These are phyloP conservation scores for Saxidomus purpurata DNA, from an alignment of 1,140 invertebrate genomes.

Conservation along the genomic window DNA sequence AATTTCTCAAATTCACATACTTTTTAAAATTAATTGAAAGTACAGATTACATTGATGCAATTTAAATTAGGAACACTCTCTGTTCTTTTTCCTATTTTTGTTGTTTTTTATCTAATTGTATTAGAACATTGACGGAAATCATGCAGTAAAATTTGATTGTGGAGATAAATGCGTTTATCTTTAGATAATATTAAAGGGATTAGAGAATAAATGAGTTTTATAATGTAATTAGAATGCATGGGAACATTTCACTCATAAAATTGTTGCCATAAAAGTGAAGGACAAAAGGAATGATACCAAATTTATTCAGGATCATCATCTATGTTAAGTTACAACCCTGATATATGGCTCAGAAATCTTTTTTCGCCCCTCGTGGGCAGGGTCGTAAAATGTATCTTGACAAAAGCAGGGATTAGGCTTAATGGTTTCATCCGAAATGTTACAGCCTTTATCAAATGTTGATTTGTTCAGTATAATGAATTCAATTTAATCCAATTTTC, in stretches of 20 bases:
- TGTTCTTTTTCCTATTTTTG: too few species aligned
- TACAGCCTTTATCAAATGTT: constrained; percentile 28
- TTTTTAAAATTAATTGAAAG: not conserved
- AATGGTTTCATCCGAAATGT: not conserved
- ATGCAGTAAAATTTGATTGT: constrained; percentile 12
- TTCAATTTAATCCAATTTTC: not conserved
- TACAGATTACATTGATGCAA: not conserved
- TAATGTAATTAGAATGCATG: constrained; percentile 40
- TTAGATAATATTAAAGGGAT: constrained; percentile 6
- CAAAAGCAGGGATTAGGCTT: not conserved
- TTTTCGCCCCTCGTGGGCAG: not conserved
- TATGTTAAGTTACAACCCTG: constrained; percentile 6
- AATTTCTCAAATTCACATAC: too few species aligned
- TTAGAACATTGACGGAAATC: constrained; percentile 14
- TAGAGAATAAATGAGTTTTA: constrained; percentile 6
- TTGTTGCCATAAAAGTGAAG: not conserved
- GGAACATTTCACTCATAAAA: constrained; percentile 26
- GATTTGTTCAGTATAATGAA: not conserved
- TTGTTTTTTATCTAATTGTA: not conserved
- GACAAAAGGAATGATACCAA: constrained; percentile 15
- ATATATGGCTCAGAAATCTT: not conserved
- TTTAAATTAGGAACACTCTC: constrained; percentile 17
- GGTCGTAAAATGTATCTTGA: constrained; percentile 7
- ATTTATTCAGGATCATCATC: constrained; percentile 9
- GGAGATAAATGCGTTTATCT: not conserved